Conservation (phyloP, 2,888 invertebrate genomes). For the Diarsia mendica region DNA sequence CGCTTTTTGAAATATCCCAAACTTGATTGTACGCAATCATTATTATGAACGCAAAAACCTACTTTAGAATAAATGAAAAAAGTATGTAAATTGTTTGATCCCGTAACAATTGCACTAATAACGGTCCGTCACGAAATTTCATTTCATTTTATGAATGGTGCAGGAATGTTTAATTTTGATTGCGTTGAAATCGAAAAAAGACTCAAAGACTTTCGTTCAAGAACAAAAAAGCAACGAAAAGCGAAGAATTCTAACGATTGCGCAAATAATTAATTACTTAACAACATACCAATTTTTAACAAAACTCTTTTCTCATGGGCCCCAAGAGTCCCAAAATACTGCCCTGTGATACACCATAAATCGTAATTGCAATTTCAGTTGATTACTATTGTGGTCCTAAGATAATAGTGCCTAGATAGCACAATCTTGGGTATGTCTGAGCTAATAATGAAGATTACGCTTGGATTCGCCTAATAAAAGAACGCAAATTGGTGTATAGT, state of each 20-base stretch:
- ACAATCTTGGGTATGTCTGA: not conserved
- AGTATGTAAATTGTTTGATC: conserved; percentile 37
- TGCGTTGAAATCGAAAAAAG: conserved; percentile 29
- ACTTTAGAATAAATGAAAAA: conserved; percentile 20
- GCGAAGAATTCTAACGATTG: not conserved
- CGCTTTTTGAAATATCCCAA: conserved; percentile 57
- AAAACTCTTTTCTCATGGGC: not conserved
- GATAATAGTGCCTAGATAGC: not conserved
- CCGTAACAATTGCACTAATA: conserved; percentile 29
- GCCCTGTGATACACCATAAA: conserved; percentile 24
- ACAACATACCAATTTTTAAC: not conserved
- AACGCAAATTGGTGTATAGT: not conserved
- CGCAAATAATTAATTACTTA: not conserved
- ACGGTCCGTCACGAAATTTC: conserved; percentile 45
- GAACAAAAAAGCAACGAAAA: conserved; percentile 20
- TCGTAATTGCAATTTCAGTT: not conserved
- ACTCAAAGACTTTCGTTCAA: conserved; percentile 24
- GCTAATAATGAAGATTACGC: conserved; percentile 4
- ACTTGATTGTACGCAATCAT: conserved; percentile 39
- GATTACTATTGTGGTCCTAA: not conserved
- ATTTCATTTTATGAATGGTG: conserved; percentile 39
- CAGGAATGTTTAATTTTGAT: conserved; percentile 50
- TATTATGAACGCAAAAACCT: conserved; percentile 27
- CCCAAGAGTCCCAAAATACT: conserved; percentile 5
- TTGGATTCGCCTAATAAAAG: not conserved